Evolutionary conservation across 92 coral and sea anemone genomes (phyloP), one percentile per base, ranked within the genome.

Genomic region (Phenganax stokvisi): DNA sequence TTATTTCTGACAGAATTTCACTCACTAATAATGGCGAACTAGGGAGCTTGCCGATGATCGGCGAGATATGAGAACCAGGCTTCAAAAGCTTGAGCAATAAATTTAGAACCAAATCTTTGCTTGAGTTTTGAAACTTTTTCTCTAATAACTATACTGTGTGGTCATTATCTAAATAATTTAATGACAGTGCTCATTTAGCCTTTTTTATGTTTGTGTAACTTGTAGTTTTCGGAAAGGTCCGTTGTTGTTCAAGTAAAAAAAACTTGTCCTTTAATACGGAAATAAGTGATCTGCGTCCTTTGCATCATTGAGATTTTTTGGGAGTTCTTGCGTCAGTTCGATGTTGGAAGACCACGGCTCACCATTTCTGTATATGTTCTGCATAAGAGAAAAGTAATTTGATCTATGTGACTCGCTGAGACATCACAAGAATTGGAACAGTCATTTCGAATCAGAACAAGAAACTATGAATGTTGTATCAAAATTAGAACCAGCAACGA

Each of bases 251-350:
- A 17, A 5, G 6, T 17, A 53, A 54, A 16, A 47, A 52, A 9
- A 17, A 53, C 31, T 54, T 3, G 28, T 75, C 13, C 51, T 57
- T 76, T 59, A 76, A 59, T 76, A 76, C 12, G 81, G 81, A 51
- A 29, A 76, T 56, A 76, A 57, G 44, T 76, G 81, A 13, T 2
- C 15, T n/a, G 11, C 51, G 7, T n/a, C n/a, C 31, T 47, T 56
- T 27, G 37, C 52, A 52, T 17, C n/a, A 8, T 44, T 30, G 12
- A 60, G 28, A 54, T 51, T 7, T 3, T 56, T 65, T 13, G 17
- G 64, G n/a, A 75, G 31, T 52, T 73, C 66, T 29, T 55, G 65
- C 16, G 51, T 17, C 28, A 37, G 37, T 10, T 10, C 53, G n/a
- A 3, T 37, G 54, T 57, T 75, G 51, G 31, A 17, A n/a, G 66